phyloP scores from a whole-genome alignment of 1,140 invertebrate genomes.

The Acromyrmex echinatior region DNA sequence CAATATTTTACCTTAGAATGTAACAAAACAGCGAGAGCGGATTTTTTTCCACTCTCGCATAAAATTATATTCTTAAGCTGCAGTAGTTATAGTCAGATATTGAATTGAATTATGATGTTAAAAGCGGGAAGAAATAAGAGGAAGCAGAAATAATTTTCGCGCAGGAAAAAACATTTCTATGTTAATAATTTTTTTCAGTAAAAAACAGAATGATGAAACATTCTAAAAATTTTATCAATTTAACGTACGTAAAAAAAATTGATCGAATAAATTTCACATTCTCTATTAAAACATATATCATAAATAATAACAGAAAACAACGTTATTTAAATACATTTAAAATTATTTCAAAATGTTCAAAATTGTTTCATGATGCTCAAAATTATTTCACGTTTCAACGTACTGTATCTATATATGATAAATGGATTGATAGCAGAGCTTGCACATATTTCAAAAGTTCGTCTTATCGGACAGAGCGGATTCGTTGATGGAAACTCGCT shows the following conservation, averaged over 20 bases:
- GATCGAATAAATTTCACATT: constrained; percentile 2
- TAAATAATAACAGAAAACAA: not conserved
- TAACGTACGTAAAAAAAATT: not conserved
- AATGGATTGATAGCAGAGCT: not conserved
- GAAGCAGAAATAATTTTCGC: not conserved
- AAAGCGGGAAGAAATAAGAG: not conserved
- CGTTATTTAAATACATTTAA: not conserved
- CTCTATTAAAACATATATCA: not conserved
- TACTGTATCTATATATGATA: not conserved
- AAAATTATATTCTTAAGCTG: constrained; percentile 8
- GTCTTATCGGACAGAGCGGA: constrained; percentile 3
- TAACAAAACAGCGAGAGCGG: not conserved
- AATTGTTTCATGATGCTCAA: not conserved
- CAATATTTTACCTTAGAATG: constrained; percentile 26
- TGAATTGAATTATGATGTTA: not conserved
- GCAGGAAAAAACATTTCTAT: not conserved
- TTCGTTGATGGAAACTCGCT: constrained; percentile 18
- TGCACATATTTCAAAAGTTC: constrained; percentile 2
- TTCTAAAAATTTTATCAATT: not conserved
- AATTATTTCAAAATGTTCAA: not conserved
- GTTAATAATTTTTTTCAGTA: not conserved
- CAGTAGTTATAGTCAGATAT: constrained; percentile 1
- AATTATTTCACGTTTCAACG: constrained; percentile 15
- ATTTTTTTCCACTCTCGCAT: not conserved
- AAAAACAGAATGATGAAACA: not conserved